Evolutionary conservation across 2,888 invertebrate species (phyloP), one percentile per base, ranked within the genome.

Genomic region (Drepanosiphum platanoidis): DNA sequence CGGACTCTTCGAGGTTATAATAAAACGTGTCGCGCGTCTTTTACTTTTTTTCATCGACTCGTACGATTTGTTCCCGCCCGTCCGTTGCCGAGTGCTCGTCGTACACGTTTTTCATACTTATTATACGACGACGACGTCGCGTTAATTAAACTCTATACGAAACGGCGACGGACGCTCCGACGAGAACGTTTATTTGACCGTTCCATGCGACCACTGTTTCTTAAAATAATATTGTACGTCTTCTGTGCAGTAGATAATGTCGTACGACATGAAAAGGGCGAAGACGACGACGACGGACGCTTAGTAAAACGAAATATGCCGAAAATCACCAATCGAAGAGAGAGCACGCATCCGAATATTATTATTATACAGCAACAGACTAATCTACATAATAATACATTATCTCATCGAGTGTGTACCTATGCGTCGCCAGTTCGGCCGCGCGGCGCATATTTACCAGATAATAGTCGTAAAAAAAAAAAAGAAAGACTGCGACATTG

Each of bases 151-250:
- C 52, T 18, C 52, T 52, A 52, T 52, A 1, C 18, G n/a, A n/a
- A n/a, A n/a, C n/a, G n/a, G n/a, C n/a, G n/a, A n/a, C n/a, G 0
- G 5, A 22, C 18, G 52, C 18, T 22, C 22, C 22, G 52, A 52
- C 22, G 52, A 22, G 22, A 18, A 64, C 30, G 13, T 9, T 64
- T 64, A 8, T 36, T 34, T 18, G 9, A 52, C 52, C 22, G 52
- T 52, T 52, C 52, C 3, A 74, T 72, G 46, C 11, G 0, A 22
- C 22, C 27, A 30, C 32, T 52, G 46, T 13, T 46, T 74, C 32
- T 46, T 74, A 74, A 74, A 74, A 74, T 74, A 74, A 52, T 74
- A 52, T 18, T n/a, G n/a, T n/a, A n/a, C n/a, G n/a, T n/a, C n/a
- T n/a, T n/a, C n/a, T n/a, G n/a, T n/a, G n/a, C n/a, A n/a, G n/a